phyloP scores from a whole-genome alignment of 2,797 vertebrate species.

The Coilia nasus region DNA sequence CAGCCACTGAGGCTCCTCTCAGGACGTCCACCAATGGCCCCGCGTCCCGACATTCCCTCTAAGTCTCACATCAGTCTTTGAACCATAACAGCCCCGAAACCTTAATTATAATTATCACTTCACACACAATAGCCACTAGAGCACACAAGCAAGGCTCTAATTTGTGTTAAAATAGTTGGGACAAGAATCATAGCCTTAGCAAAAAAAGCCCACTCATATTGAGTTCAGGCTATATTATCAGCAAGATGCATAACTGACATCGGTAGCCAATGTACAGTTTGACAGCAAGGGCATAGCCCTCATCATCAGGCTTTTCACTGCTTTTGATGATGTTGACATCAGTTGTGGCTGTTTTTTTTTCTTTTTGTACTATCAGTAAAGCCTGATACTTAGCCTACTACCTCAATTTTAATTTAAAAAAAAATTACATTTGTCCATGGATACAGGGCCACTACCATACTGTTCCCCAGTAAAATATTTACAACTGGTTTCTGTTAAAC shows the following conservation, averaged over 20 bases:
- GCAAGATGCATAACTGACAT: background rate
- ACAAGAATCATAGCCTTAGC: slow-evolving; percentile 30
- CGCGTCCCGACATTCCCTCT: slow-evolving; percentile 35
- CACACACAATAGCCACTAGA: background rate
- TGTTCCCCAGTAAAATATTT: background rate
- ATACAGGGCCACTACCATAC: background rate
- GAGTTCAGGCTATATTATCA: background rate
- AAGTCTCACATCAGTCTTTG: background rate
- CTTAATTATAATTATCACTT: background rate
- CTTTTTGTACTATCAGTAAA: background rate
- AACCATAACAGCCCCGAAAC: background rate
- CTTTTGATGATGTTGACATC: background rate
- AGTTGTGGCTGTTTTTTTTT: background rate
- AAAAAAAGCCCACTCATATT: background rate
- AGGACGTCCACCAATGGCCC: slow-evolving; percentile 48
- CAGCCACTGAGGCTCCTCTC: slow-evolving; percentile 52
- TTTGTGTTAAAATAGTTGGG: slow-evolving; percentile 43
- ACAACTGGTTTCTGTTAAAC: background rate
- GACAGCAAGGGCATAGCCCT: background rate
- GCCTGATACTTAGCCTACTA: no score
- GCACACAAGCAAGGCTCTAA: slow-evolving; percentile 24
- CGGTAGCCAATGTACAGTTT: background rate
- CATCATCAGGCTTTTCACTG: background rate
- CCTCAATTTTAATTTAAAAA: background rate
- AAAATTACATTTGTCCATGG: background rate